Conservation (phyloP, 2,888 invertebrate species). For the Melanargia galathea region DNA sequence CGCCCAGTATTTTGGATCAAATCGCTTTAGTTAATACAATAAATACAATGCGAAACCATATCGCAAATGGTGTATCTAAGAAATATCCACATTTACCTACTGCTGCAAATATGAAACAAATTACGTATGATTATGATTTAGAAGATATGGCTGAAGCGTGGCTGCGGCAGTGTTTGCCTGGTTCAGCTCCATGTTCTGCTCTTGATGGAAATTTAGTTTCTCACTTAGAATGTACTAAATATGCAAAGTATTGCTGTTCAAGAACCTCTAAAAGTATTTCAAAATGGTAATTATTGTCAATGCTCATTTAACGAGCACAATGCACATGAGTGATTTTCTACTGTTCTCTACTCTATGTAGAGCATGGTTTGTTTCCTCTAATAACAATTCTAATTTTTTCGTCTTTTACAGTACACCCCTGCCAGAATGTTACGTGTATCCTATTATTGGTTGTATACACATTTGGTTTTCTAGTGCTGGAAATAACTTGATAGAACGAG, state of each 20-base stretch:
- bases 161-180: slow-evolving; percentile 71
- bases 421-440: slow-evolving; percentile 63
- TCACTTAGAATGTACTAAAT: slow-evolving; percentile 71
- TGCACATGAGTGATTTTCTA: too few relatives aligned
- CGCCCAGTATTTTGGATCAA: slow-evolving; percentile 55
- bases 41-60: slow-evolving; percentile 70
- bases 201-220: slow-evolving; percentile 61
- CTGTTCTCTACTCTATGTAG: too few relatives aligned
- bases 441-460: slow-evolving; percentile 68
- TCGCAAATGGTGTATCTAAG: slow-evolving; percentile 58
- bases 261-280: slow-evolving; percentile 43
- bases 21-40: slow-evolving; percentile 62
- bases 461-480: slow-evolving; percentile 68
- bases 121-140: slow-evolving; percentile 69
- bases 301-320: not conserved
- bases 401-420: slow-evolving; percentile 58
- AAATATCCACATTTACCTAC: slow-evolving; percentile 62
- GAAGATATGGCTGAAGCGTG: slow-evolving; percentile 66
- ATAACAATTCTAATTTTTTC: not conserved
- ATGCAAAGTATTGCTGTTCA: slow-evolving; percentile 59
- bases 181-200: slow-evolving; percentile 67
- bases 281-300: slow-evolving; percentile 54
- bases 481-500: slow-evolving; percentile 51
- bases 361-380: too few relatives aligned
- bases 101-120: slow-evolving; percentile 71